A percentile compares a stretch with the other conserved stretches of the same genome.
These are phyloP conservation scores for Caiman crocodilus DNA, from an alignment of 2,797 vertebrate genomes.

Conservation along the genomic window DNA sequence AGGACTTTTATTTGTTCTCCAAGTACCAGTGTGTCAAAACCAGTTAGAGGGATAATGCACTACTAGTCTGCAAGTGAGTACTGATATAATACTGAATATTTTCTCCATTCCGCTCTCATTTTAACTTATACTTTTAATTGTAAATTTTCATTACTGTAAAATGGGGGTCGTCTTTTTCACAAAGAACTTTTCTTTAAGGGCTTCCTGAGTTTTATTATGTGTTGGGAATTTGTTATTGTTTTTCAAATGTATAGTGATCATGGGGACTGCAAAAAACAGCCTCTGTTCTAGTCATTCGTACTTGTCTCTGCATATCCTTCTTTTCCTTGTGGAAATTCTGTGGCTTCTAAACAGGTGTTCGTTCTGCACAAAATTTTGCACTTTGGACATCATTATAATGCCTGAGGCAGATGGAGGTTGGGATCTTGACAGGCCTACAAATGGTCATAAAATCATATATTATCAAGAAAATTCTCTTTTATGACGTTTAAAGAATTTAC, in stretches of 20 bases:
- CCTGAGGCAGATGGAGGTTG: constrained; percentile 41
- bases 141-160: not conserved
- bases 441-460: not conserved
- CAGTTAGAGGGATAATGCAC: constrained; percentile 19
- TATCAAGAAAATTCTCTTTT: constrained; percentile 33
- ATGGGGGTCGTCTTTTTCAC: not conserved
- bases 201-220: not conserved
- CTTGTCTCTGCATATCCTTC: constrained; percentile 59
- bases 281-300: constrained; percentile 56
- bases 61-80: not conserved
- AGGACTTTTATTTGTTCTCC: constrained; percentile 25
- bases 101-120: not conserved
- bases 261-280: constrained; percentile 5
- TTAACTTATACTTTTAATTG: not conserved
- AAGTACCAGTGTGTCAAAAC: constrained; percentile 36
- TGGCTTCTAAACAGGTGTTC: constrained; percentile 67
- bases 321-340: constrained; percentile 55
- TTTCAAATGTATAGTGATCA: not conserved
- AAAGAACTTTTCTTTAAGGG: not conserved
- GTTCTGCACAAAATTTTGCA: constrained; percentile 56
- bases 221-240: constrained; percentile 6
- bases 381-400: constrained; percentile 64
- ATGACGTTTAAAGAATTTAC: not conserved
- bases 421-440: constrained; percentile 63
- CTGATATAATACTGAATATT: not conserved